Conservation (phyloP, 2,888 invertebrate genomes). For the Chaitophorus viminalis region DNA sequence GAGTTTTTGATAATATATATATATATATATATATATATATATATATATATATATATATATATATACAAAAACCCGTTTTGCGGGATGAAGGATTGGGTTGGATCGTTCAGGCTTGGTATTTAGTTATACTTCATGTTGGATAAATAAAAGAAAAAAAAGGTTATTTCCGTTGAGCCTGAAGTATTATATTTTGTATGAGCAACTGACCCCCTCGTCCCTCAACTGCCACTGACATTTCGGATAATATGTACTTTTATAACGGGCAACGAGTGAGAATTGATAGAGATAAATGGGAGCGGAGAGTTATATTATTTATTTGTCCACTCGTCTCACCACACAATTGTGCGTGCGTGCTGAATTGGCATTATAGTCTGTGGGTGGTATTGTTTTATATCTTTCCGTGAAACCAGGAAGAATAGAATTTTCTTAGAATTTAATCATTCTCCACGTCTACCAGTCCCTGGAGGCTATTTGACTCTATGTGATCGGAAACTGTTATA, state of each 20-base stretch:
- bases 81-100: no score
- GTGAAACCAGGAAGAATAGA: slow-evolving; percentile 2
- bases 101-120: no score
- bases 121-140: no score
- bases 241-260: not conserved
- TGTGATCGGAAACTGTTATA: slow-evolving; percentile 44
- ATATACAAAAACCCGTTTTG: no score
- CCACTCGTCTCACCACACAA: not conserved
- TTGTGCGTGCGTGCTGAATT: not conserved
- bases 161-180: no score
- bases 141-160: no score
- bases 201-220: no score
- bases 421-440: slow-evolving; percentile 46
- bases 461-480: slow-evolving; percentile 23
- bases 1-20: no score
- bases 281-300: not conserved
- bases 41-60: no score
- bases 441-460: not conserved
- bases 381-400: slow-evolving; percentile 19
- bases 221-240: no score
- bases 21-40: no score
- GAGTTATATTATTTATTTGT: slow-evolving; percentile 22
- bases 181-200: no score
- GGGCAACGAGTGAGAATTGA: not conserved
- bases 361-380: not conserved